Conservation (phyloP, 2,113 vertebrate species). For the Anarhynchus alexandrinus region DNA sequence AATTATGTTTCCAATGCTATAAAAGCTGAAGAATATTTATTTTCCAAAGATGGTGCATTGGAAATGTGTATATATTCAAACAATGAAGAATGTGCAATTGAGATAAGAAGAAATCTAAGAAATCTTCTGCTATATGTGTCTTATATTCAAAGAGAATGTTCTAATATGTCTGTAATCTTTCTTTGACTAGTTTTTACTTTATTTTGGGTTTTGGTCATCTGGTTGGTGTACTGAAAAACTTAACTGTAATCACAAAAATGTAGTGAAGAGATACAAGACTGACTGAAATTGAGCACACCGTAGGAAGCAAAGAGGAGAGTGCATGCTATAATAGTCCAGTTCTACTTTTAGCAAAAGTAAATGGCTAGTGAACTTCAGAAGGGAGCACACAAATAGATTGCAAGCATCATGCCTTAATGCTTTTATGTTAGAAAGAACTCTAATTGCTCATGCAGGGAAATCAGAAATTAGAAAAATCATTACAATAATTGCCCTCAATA, state of each 20-base stretch:
- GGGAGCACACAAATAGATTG: not conserved
- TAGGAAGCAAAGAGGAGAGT: not conserved
- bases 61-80: not conserved
- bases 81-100: not conserved
- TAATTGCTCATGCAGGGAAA: not conserved
- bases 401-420: not conserved
- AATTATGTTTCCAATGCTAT: not conserved
- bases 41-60: not conserved
- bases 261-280: not conserved
- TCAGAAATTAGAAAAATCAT: not conserved
- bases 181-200: not conserved
- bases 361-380: not conserved
- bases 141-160: not conserved
- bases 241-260: not conserved
- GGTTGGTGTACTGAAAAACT: not conserved
- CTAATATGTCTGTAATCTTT: not conserved
- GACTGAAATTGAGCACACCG: not conserved
- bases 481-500: not conserved
- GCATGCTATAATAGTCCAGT: fast-evolving
- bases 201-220: not conserved
- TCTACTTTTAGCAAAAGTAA: not conserved
- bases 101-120: not conserved
- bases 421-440: not conserved
- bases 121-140: not conserved
- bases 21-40: not conserved